phyloP scores from a whole-genome alignment of 1,140 invertebrate genomes.

The Plectrocnemia conspersa region DNA sequence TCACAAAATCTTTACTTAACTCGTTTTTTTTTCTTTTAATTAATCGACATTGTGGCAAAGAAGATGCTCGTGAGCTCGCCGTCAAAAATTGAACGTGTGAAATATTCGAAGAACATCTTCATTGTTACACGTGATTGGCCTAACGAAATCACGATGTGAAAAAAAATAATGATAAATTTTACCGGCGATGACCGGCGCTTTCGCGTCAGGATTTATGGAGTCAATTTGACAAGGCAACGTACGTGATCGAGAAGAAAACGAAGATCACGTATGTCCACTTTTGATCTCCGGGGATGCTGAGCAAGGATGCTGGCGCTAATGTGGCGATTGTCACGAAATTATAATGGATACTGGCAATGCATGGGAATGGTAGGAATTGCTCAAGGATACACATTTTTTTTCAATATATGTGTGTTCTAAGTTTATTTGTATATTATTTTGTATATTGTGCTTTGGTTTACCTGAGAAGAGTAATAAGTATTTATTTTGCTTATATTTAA shows the following conservation, averaged over 20 bases:
- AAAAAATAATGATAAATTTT: neutral
- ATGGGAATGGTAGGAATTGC: slow-evolving; percentile 8
- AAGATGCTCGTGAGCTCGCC: neutral
- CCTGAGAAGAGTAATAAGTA: too few species aligned
- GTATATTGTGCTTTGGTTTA: too few species aligned
- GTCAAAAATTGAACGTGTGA: neutral
- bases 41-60: neutral
- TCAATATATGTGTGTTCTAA: too few species aligned
- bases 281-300: neutral
- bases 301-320: slow-evolving; percentile 5
- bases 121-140: too few species aligned
- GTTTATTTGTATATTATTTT: too few species aligned
- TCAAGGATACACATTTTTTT: too few species aligned
- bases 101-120: too few species aligned
- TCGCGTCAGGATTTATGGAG: neutral
- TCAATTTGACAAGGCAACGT: slow-evolving; percentile 6
- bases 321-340: slow-evolving; percentile 11
- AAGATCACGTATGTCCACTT: slow-evolving; percentile 9
- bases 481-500: too few species aligned
- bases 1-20: slow-evolving; percentile 3
- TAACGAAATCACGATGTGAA: too few species aligned
- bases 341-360: slow-evolving; percentile 5
- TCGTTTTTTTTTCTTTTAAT: neutral
- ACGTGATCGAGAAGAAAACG: slow-evolving; percentile 13
- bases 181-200: neutral